Base-by-base conservation (phyloP, 1,140 invertebrate genomes). In the Temnothorax nylanderi region DNA sequence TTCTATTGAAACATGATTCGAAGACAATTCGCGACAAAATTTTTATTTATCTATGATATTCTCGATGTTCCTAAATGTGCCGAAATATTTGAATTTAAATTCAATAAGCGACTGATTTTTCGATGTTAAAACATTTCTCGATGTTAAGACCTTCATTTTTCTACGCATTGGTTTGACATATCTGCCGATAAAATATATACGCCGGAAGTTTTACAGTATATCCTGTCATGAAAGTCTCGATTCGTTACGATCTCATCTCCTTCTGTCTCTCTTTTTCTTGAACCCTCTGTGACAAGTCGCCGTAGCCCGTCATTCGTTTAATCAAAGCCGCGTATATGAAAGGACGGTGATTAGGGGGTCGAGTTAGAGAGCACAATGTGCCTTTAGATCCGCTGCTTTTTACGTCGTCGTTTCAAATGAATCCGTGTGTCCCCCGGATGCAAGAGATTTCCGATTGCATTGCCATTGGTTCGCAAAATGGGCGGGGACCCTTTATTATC, bases 311-410 rank as follows among this genome's bases (percentile, higher is more conserved):
- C 65, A 69, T 81, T 76, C 62, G 26, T 86, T 76, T 81, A 81
- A 86, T 81, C 87, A 64, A 75, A 80, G 26, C 87, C 72, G 74
- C 44, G 34, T 32, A 21, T 32, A 85, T 4, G 47, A 86, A 86
- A 75, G 69, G 49, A 86, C 51, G 58, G 2, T 37, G 88, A 89
- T 89, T 89, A 85, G 75, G 13, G 41, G 58, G 64, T 86, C 69
- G 64, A 47, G 54, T 60, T 84, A 60, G 32, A 84, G 26, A 60
- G 69, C 54, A 84, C 69, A 84, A 84, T 84, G 67, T 49, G 41
- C 69, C 54, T 84, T 84, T 62, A 84, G 26, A 49, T 60, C 54
- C n/a, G 41, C 7, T 18, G 67, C 54, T 75, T 84, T 84, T 84
- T 84, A 26, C 13, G 13, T n/a, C 32, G 51, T 32, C 69, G 41